phyloP scores from a whole-genome alignment of 2,797 vertebrate genomes.

The Champsocephalus esox region DNA sequence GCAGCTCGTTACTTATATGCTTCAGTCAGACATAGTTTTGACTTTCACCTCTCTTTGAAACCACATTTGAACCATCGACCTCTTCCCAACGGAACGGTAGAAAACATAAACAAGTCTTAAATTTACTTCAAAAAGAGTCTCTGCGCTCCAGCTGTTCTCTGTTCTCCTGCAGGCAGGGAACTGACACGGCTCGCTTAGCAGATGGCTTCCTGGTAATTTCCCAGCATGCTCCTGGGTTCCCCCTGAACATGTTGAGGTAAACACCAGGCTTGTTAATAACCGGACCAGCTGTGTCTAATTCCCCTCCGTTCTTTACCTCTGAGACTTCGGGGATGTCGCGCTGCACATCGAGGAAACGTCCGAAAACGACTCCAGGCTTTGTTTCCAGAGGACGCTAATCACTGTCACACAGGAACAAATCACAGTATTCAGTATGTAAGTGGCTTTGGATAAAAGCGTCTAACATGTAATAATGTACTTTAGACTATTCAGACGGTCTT shows the following conservation, averaged over 20 bases:
- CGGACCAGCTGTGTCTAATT: slow-evolving; percentile 29
- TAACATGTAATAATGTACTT: too few species aligned
- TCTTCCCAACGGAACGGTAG: too few species aligned
- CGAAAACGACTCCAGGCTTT: not conserved
- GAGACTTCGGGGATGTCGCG: not conserved
- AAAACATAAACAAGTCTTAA: not conserved
- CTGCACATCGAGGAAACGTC: not conserved
- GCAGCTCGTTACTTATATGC: too few species aligned
- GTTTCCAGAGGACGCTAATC: slow-evolving; percentile 1
- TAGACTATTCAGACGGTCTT: too few species aligned
- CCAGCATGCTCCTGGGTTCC: slow-evolving; percentile 19
- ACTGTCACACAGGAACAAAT: slow-evolving; percentile 31
- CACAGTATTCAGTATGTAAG: not conserved
- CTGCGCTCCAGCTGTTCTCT: not conserved
- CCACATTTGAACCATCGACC: too few species aligned
- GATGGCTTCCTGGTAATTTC: slow-evolving; percentile 13
- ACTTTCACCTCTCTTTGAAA: too few species aligned
- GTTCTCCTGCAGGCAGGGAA: not conserved
- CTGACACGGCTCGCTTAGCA: not conserved
- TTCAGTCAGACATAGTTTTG: too few species aligned
- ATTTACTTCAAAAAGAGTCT: too few species aligned
- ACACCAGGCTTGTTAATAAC: slow-evolving; percentile 27
- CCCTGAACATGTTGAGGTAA: not conserved
- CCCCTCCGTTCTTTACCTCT: not conserved
- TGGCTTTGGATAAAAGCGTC: too few species aligned